Evolutionary conservation across 2,797 vertebrate genomes (phyloP).

Genomic region (Momotus momota): DNA sequence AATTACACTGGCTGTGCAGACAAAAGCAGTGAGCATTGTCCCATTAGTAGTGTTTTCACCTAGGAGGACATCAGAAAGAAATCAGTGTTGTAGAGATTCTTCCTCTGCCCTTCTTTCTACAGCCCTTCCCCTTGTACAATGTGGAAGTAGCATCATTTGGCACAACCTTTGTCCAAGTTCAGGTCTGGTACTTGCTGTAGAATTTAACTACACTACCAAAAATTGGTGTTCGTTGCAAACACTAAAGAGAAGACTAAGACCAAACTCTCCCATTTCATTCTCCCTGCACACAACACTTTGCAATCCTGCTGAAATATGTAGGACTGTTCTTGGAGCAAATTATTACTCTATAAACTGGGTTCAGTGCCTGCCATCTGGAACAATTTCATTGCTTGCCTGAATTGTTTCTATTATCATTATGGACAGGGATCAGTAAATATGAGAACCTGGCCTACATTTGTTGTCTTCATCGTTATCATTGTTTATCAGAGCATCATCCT

Average conservation of each 20-base stretch:
- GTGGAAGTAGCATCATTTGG: background rate
- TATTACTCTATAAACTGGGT: background rate
- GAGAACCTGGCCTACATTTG: background rate
- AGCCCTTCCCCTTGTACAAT: background rate
- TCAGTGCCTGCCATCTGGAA: slow-evolving; percentile 10
- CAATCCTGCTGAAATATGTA: background rate
- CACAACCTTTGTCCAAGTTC: background rate
- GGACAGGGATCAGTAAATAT: background rate
- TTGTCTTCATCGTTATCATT: background rate
- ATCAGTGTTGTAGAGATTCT: fast-evolving
- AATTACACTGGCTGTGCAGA: background rate
- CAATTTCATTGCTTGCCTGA: background rate
- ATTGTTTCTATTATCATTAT: background rate
- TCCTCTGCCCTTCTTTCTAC: background rate
- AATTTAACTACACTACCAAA: background rate
- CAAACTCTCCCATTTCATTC: background rate
- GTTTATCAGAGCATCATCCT: background rate
- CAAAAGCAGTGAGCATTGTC: fast-evolving
- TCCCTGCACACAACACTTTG: background rate
- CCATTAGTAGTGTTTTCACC: background rate
- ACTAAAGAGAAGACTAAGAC: background rate
- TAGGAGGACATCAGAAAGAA: background rate
- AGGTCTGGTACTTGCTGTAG: background rate
- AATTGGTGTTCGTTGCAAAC: background rate
- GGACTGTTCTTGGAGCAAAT: background rate